A percentile compares a stretch with the other conserved stretches of the same genome.
Conservation (phyloP, 2,113 vertebrate species). For the Anhinga rufa region DNA sequence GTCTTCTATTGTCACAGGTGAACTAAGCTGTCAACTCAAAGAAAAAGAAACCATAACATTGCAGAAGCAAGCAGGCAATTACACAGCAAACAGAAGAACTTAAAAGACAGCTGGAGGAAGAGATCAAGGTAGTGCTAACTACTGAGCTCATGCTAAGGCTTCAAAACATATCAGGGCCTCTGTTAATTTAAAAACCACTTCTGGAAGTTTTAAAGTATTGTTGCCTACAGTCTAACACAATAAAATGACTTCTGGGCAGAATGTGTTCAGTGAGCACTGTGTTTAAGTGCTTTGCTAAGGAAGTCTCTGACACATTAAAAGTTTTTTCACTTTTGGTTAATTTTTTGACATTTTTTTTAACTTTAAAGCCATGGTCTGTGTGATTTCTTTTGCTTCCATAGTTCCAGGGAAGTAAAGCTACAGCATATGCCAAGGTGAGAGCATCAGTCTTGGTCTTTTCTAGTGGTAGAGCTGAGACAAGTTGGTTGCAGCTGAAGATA, state of each 20-base stretch:
- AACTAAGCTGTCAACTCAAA: conserved; percentile 65
- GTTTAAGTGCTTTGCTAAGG: background rate
- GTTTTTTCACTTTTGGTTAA: background rate
- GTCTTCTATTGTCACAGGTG: conserved; percentile 54
- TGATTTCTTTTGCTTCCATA: background rate
- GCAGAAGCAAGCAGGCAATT: conserved; percentile 70
- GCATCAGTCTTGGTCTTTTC: background rate
- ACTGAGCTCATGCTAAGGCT: background rate
- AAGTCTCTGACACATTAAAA: background rate
- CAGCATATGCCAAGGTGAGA: background rate
- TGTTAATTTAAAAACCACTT: background rate
- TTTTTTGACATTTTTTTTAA: background rate
- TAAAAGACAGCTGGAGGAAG: conserved; percentile 77
- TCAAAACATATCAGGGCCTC: background rate
- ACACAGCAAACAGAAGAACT: conserved; percentile 75
- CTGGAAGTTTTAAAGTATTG: background rate
- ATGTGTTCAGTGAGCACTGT: background rate
- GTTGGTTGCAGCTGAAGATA: background rate
- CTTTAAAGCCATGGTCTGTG: background rate
- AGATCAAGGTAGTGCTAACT: conserved; percentile 65
- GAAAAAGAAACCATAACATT: conserved; percentile 71
- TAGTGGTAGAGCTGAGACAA: background rate
- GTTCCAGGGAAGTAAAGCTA: background rate
- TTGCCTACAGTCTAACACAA: background rate
- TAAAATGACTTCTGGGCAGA: background rate